phyloP scores from a whole-genome alignment of 2,113 vertebrate species.

The Brachypteracias leptosomus region DNA sequence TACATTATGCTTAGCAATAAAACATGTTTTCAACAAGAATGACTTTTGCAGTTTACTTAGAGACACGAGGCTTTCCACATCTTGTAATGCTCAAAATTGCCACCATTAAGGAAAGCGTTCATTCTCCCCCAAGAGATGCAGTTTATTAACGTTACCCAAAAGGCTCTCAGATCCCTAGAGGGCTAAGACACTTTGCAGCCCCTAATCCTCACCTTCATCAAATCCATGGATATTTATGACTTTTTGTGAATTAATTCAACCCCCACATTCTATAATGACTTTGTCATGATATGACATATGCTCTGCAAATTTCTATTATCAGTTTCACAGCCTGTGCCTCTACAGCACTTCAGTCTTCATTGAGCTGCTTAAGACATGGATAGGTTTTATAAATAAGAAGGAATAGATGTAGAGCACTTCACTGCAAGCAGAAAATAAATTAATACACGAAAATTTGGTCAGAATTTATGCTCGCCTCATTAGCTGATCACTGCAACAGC shows the following conservation, averaged over 20 bases:
- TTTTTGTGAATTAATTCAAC: slow-evolving; percentile 8
- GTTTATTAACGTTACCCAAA: not conserved
- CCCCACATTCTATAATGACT: not conserved
- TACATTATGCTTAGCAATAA: not conserved
- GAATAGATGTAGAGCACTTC: not conserved
- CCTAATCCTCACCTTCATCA: not conserved
- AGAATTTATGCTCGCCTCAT: not conserved
- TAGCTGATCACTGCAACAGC: not conserved
- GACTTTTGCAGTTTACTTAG: not conserved
- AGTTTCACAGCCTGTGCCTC: not conserved
- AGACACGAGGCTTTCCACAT: not conserved
- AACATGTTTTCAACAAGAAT: not conserved
- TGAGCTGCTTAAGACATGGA: not conserved
- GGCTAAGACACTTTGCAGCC: not conserved
- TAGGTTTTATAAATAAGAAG: not conserved
- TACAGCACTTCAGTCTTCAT: not conserved
- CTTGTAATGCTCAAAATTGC: not conserved
- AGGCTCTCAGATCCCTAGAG: not conserved
- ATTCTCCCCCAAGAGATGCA: not conserved
- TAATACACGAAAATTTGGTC: not conserved
- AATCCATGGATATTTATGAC: not conserved
- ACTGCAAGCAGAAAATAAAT: slow-evolving; percentile 1
- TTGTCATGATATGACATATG: not conserved
- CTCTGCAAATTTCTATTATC: not conserved
- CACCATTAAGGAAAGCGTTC: not conserved